These are phyloP conservation scores for Megalops atlanticus DNA, from an alignment of 2,113 vertebrate species.

Conservation along the genomic window DNA sequence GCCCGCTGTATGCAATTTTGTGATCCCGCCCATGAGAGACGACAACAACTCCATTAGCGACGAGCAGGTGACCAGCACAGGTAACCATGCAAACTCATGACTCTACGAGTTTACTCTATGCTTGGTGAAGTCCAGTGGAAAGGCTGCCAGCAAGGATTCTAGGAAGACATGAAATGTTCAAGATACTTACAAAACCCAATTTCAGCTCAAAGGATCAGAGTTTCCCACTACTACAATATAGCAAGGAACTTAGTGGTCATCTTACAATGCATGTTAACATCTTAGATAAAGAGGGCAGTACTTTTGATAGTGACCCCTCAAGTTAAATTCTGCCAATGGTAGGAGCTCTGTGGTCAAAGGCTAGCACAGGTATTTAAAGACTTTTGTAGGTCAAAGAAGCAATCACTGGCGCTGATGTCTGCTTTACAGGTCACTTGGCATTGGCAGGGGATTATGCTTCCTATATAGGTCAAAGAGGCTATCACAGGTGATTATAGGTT, in stretches of 20 bases:
- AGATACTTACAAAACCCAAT: too few relatives aligned
- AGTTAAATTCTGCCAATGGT: too few relatives aligned
- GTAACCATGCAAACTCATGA: constrained; percentile 57
- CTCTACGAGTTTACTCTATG: background rate
- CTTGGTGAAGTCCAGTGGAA: too few relatives aligned
- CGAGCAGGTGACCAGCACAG: constrained; percentile 74
- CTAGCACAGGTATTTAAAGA: constrained; percentile 30
- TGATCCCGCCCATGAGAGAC: constrained; percentile 86
- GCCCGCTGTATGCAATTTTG: constrained; percentile 82
- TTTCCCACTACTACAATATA: too few relatives aligned
- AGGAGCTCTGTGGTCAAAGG: constrained; percentile 49
- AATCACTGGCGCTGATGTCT: constrained; percentile 67
- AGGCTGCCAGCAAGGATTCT: too few relatives aligned
- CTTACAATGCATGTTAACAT: too few relatives aligned
- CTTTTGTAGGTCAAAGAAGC: constrained; percentile 41
- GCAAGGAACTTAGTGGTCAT: too few relatives aligned
- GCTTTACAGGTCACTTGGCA: constrained; percentile 66
- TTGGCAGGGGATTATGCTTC: constrained; percentile 60
- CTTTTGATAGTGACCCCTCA: too few relatives aligned
- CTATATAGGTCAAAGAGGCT: constrained; percentile 64
- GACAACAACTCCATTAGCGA: constrained; percentile 73
- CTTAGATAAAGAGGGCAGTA: too few relatives aligned
- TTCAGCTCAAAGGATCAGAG: too few relatives aligned
- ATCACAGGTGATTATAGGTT: constrained; percentile 72
- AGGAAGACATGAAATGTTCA: too few relatives aligned